These are phyloP conservation scores for Diarsia rubi DNA, from an alignment of 2,888 invertebrate species.

Conservation along the genomic window DNA sequence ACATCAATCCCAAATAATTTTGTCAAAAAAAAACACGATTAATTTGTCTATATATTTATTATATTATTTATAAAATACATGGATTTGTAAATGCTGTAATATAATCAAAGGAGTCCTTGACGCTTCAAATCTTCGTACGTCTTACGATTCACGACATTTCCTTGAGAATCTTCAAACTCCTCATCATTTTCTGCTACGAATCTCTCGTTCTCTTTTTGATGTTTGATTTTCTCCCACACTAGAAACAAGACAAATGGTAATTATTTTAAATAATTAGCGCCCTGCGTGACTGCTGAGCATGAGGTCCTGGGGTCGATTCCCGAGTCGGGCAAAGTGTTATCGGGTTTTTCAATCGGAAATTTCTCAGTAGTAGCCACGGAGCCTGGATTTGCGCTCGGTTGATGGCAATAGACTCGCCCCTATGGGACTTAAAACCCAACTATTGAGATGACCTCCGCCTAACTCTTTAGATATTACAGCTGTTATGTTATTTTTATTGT, in stretches of 20 bases:
- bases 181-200: slow-evolving; percentile 99
- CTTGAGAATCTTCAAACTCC: slow-evolving; percentile 99
- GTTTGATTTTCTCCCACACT: slow-evolving; percentile 99
- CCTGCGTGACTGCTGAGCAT: too few species aligned
- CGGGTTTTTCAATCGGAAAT: too few species aligned
- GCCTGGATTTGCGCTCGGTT: too few species aligned
- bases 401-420: too few species aligned
- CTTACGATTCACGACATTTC: slow-evolving; percentile 99
- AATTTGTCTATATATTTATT: slow-evolving; percentile 41
- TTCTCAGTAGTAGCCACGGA: too few species aligned
- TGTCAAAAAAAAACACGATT: not conserved
- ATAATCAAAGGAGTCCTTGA: slow-evolving; percentile 96
- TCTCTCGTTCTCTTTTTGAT: slow-evolving; percentile 98
- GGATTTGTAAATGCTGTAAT: slow-evolving; percentile 61
- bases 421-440: too few species aligned
- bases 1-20: not conserved
- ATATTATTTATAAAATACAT: slow-evolving; percentile 31
- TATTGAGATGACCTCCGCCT: too few species aligned
- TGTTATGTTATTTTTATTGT: too few species aligned
- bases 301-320: too few species aligned
- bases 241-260: slow-evolving; percentile 64
- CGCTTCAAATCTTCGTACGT: slow-evolving; percentile 99
- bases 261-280: too few species aligned
- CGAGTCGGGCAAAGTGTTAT: too few species aligned
- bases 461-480: too few species aligned